Conservation (phyloP, 2,797 vertebrate genomes). For the Decapterus maruadsi region DNA sequence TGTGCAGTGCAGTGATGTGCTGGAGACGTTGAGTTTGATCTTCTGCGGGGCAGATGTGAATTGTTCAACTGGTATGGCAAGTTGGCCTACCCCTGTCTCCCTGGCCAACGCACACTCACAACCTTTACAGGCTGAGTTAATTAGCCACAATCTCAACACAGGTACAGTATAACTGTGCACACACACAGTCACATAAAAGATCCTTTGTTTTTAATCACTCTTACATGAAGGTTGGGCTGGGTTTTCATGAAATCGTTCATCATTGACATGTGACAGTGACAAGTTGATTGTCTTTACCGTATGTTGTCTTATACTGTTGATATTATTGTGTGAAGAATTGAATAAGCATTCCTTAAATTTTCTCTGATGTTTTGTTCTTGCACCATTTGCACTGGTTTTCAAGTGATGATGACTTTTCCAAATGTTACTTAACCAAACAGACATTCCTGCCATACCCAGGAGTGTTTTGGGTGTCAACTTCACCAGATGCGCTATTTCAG, state of each 20-base stretch:
- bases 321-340: background rate
- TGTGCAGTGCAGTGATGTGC: slow-evolving; percentile 92
- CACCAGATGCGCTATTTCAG: background rate
- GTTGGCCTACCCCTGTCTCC: slow-evolving; percentile 83
- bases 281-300: background rate
- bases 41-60: slow-evolving; percentile 94
- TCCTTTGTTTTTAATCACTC: slow-evolving; percentile 1
- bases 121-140: slow-evolving; percentile 91
- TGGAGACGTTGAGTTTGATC: slow-evolving; percentile 92
- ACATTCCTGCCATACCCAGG: background rate
- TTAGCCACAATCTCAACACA: slow-evolving; percentile 91
- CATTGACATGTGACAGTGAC: background rate
- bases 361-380: background rate
- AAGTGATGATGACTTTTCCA: background rate
- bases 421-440: slow-evolving; percentile 2
- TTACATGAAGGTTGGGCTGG: background rate
- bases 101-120: slow-evolving; percentile 89
- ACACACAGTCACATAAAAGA: background rate
- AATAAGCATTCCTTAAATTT: background rate
- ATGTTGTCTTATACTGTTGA: background rate
- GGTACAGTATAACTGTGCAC: slow-evolving; percentile 72
- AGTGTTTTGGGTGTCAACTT: background rate
- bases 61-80: slow-evolving; percentile 87
- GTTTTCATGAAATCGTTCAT: background rate
- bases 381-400: background rate